Evolutionary conservation across 2,113 vertebrate species (phyloP).

Genomic region (Gallinago jamesoni): DNA sequence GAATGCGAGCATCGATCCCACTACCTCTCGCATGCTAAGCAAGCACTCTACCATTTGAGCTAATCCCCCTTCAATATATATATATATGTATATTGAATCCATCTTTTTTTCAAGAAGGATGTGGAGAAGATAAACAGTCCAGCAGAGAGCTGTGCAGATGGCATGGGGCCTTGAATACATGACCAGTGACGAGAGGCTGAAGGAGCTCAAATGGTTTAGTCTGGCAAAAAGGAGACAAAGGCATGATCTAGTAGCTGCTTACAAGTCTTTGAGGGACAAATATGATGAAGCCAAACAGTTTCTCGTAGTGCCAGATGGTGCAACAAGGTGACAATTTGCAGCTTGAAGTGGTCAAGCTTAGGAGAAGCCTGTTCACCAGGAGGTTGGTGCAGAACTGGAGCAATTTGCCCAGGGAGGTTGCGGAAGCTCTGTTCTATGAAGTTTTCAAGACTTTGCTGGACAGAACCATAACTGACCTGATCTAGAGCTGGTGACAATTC

Average conservation of each 20-base stretch:
- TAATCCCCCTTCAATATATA: constrained; percentile 28
- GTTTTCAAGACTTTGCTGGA: not conserved
- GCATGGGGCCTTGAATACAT: not conserved
- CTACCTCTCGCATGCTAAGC: constrained; percentile 86
- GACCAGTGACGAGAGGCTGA: not conserved
- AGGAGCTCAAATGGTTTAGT: not conserved
- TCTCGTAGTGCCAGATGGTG: not conserved
- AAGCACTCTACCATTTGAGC: constrained; percentile 79
- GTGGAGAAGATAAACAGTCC: not conserved
- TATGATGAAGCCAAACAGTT: not conserved
- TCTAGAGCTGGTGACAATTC: not conserved
- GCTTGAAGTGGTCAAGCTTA: not conserved
- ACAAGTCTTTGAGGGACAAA: not conserved
- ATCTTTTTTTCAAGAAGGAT: not conserved
- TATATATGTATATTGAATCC: too few relatives aligned
- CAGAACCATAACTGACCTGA: not conserved
- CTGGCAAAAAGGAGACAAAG: not conserved
- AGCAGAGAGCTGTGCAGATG: not conserved
- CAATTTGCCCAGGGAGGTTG: not conserved
- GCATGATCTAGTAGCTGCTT: not conserved
- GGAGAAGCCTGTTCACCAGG: not conserved
- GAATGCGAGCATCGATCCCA: constrained; percentile 75
- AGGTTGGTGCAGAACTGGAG: not conserved
- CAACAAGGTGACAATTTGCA: not conserved
- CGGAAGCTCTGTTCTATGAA: not conserved